Evolutionary conservation across 2,797 vertebrate genomes (phyloP), one percentile per base, ranked within the genome.

Genomic region (Knipowitschia caucasica): DNA sequence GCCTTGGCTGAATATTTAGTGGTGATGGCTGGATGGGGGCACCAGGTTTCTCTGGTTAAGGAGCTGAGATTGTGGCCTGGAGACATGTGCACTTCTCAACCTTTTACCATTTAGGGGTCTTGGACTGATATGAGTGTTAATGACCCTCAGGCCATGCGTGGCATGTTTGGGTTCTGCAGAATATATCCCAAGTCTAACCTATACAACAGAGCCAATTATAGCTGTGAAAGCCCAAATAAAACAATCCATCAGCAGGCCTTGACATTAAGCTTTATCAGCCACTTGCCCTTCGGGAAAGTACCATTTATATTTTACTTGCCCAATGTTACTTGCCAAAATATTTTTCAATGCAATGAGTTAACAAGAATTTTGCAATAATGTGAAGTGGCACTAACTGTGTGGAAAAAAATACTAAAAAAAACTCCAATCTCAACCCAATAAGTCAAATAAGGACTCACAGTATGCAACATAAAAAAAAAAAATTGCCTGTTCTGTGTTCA

Each of bases 141-240:
- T 89, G 89, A 90, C 88, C 87, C 77, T 69, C 77, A 84, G 86
- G 84, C 86, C 83, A 81, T 82, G 73, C 50, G 44, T 90, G 90
- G 88, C 87, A 90, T 91, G 89, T 91, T 92, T 91, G 75, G 88
- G 86, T 83, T 87, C 89, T 91, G 91, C 84, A 76, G 86, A 90
- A 89, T 86, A 91, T 91, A 90, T 91, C 82, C 84, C 77, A 74
- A 75, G 85, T 73, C 87, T 89, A 90, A 91, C 87, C 85, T 91
- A 91, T 89, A 91, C 89, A 91, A 89, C 71, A 17, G 53, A 81
- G 74, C 85, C 87, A 89, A 88, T 91, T 91, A 89, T 85, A 87
- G 84, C 79, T 62, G 76, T 46, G 50, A 81, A 89, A 90, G 89
- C 86, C 89, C 89, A 91, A 92, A 90, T 88, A 89, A 89, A 90